Conservation (phyloP, 2,797 vertebrate genomes). For the Cirrhinus molitorella region DNA sequence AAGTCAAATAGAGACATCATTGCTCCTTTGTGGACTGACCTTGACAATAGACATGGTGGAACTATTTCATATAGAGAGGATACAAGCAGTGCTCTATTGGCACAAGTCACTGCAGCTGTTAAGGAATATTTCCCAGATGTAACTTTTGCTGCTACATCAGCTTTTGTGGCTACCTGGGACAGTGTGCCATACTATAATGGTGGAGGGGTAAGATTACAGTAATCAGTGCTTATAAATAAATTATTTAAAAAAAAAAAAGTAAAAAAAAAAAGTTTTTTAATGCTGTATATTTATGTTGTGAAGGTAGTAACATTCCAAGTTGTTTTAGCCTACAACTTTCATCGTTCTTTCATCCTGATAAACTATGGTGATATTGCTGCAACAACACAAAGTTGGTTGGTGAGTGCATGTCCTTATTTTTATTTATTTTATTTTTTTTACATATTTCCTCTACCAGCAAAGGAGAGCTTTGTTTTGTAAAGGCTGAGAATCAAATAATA, state of each 20-base stretch:
- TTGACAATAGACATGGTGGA: not conserved
- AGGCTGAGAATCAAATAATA: too few species aligned
- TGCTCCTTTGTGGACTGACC: slow-evolving; percentile 50
- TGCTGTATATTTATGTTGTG: not conserved
- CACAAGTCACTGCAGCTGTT: not conserved
- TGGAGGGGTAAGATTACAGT: slow-evolving; percentile 20
- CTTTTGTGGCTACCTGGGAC: slow-evolving; percentile 48
- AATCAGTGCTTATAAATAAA: too few species aligned
- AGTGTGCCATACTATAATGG: not conserved
- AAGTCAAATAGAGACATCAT: slow-evolving; percentile 28
- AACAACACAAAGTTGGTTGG: slow-evolving; percentile 1
- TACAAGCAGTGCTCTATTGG: slow-evolving; percentile 14
- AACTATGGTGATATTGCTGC: not conserved
- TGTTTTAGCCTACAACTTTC: not conserved
- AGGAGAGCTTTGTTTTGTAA: too few species aligned
- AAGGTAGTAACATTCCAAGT: slow-evolving; percentile 23
- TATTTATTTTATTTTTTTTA: too few species aligned
- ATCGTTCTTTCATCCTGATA: slow-evolving; percentile 1
- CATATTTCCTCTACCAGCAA: too few species aligned
- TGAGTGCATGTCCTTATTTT: too few species aligned
- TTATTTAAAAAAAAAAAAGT: too few species aligned
- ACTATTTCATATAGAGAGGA: slow-evolving; percentile 35
- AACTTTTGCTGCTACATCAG: slow-evolving; percentile 11
- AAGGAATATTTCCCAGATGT: not conserved
- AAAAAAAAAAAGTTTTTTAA: too few species aligned